phyloP scores from a whole-genome alignment of 2,113 vertebrate species.

The Leucoraja erinaceus region DNA sequence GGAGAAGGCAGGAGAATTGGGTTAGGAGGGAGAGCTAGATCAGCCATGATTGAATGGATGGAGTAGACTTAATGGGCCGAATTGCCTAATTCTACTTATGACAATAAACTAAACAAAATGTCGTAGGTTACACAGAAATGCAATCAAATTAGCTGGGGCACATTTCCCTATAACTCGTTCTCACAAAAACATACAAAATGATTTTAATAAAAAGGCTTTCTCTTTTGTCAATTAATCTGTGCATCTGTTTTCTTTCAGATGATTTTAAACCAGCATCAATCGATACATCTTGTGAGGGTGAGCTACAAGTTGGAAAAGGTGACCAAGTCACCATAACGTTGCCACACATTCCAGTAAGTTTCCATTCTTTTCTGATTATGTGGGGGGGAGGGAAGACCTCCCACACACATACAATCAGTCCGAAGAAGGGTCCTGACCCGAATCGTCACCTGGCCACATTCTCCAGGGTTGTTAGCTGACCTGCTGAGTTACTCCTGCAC shows the following conservation, averaged over 20 bases:
- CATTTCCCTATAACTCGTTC: background rate
- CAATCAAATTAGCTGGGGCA: background rate
- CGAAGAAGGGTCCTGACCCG: no score
- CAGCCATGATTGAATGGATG: no score
- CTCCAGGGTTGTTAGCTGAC: no score
- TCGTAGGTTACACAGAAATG: background rate
- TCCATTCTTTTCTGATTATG: background rate
- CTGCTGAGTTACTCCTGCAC: no score
- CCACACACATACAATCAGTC: no score
- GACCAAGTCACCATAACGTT: conserved; percentile 96
- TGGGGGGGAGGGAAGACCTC: no score
- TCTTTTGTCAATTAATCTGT: background rate
- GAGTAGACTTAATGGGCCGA: no score
- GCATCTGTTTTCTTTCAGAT: conserved; percentile 61
- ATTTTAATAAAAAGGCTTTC: background rate
- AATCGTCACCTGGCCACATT: no score
- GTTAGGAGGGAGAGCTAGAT: no score
- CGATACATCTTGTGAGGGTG: conserved; percentile 89
- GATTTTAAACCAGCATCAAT: conserved; percentile 98
- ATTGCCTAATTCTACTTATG: no score
- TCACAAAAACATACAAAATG: background rate
- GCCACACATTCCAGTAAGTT: conserved; percentile 90
- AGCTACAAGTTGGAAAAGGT: conserved; percentile 93
- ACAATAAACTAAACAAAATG: background rate
- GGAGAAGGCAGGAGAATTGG: no score